phyloP scores from a whole-genome alignment of 2,888 invertebrate genomes.

The Sesia bembeciformis region DNA sequence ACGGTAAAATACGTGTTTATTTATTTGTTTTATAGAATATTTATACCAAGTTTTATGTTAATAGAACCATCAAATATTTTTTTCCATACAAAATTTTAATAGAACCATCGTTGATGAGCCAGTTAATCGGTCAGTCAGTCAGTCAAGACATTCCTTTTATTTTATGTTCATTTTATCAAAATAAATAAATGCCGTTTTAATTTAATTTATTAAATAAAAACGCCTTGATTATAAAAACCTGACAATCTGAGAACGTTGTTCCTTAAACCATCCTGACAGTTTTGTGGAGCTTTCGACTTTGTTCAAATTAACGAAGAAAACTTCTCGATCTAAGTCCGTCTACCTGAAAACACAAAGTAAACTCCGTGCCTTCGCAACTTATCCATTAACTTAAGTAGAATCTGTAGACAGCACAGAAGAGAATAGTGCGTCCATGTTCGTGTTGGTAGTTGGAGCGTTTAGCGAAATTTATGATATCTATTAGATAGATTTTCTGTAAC shows the following conservation, averaged over 20 bases:
- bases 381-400: conserved; percentile 74
- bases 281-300: conserved; percentile 58
- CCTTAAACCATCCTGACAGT: conserved; percentile 51
- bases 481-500: not conserved
- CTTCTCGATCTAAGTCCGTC: conserved; percentile 68
- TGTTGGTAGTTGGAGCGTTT: conserved; percentile 55
- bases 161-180: too few relatives aligned
- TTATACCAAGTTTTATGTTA: too few relatives aligned
- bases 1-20: too few relatives aligned
- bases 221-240: conserved; percentile 21
- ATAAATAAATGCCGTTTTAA: not conserved
- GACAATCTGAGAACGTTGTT: conserved; percentile 32
- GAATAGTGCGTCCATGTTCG: conserved; percentile 45
- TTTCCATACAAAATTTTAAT: too few relatives aligned
- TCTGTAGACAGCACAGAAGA: conserved; percentile 65
- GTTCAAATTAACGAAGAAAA: conserved; percentile 72
- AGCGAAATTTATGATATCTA: conserved; percentile 50
- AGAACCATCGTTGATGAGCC: too few relatives aligned
- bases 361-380: conserved; percentile 70
- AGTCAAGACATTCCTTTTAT: too few relatives aligned
- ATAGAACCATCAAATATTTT: too few relatives aligned
- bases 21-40: too few relatives aligned
- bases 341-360: conserved; percentile 74
- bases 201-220: conserved; percentile 1
- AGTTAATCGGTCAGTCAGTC: too few relatives aligned